Percentiles rank a stretch among this genome's conserved stretches.
phyloP scores from a whole-genome alignment of 2,113 vertebrate species.

The Gallinago undulata region DNA sequence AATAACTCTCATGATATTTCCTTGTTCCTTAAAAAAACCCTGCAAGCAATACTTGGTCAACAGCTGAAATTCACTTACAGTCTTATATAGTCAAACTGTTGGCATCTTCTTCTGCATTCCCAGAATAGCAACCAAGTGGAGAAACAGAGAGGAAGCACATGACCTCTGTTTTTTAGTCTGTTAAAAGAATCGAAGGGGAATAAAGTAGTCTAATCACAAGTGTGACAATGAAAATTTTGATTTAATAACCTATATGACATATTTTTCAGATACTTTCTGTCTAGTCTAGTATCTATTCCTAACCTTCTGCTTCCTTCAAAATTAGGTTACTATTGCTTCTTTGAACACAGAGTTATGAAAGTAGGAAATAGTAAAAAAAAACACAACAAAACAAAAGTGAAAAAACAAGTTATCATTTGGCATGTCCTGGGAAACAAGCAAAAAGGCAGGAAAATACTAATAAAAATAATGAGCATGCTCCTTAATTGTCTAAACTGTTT shows the following conservation, averaged over 20 bases:
- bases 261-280: background rate
- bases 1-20: background rate
- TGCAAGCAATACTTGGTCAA: background rate
- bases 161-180: constrained; percentile 1
- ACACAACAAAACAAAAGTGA: background rate
- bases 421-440: background rate
- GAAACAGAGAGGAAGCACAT: background rate
- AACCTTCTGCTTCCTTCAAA: background rate
- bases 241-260: background rate
- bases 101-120: constrained; percentile 42
- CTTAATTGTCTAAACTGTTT: background rate
- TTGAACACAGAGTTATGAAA: background rate
- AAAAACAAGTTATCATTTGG: background rate
- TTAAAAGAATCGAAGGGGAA: constrained; percentile 1
- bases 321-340: background rate
- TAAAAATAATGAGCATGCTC: background rate
- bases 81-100: constrained; percentile 24
- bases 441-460: background rate
- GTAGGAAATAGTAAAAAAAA: background rate
- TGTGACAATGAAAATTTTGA: background rate
- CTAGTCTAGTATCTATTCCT: background rate
- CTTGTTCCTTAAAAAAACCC: background rate
- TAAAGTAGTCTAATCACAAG: background rate
- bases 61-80: constrained; percentile 26
- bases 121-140: constrained; percentile 61